Evolutionary conservation across 2,888 invertebrate genomes (phyloP), one percentile per base, ranked within the genome.

Genomic region (Agrotis clavis): DNA sequence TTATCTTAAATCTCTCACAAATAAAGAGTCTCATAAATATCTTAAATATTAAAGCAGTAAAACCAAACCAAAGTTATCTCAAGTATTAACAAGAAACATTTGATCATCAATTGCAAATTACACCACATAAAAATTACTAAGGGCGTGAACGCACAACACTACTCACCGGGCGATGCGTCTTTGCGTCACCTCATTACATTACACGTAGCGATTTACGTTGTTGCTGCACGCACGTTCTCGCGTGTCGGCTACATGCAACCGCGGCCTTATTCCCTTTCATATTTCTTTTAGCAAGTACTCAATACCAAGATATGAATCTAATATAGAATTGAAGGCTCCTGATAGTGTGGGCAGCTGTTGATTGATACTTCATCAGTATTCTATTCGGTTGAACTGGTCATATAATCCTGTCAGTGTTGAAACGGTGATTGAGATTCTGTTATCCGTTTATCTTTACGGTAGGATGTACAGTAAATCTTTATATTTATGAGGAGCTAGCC

Each of bases 161-260:
- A 86, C 83, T 84, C 87, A 67, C 81, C 75, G 79, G 83, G 82
- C 75, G 71, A 86, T 87, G 82, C 82, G 82, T 88, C 87, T 83
- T 82, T 82, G 86, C 86, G 87, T 88, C 93, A 90, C 91, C 92
- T 92, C 92, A 92, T 93, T 92, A 93, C 90, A 90, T 89, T 88
- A 87, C 91, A 88, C 86, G 82, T 86, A 75, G 81, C 90, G 91
- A 93, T 92, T 92, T 92, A 93, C 91, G 87, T 83, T 82, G 86
- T 68, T 84, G 74, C 65, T 82, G 89, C 94, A 94, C 94, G 93
- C 93, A 90, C 90, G 85, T 78, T 67, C 83, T 82, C 68, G 85
- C 84, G 82, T 86, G 83, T 81, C 75, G 71, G 76, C 64, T 41
- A 74, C 64, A 59, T 77, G 50, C 64, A 72, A 41, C 68, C 70